Evolutionary conservation across 2,888 invertebrate species (phyloP).

Genomic region (Drosophila siamana): DNA sequence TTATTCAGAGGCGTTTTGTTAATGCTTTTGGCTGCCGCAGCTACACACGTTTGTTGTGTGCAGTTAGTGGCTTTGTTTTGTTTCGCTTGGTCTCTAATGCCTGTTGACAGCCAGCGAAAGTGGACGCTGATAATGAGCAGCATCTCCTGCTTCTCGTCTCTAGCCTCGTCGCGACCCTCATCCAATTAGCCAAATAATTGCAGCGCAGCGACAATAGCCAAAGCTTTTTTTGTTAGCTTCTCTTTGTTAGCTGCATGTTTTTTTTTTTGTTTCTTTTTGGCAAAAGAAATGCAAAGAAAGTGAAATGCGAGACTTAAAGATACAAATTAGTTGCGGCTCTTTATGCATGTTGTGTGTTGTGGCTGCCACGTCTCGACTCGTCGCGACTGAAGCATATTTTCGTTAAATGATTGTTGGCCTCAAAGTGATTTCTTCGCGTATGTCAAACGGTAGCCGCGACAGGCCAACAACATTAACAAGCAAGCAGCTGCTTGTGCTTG

Average conservation of each 20-base stretch:
- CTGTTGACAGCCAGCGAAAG: conserved; percentile 72
- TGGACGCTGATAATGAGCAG: conserved; percentile 62
- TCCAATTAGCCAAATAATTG: conserved; percentile 67
- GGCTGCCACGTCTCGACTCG: not conserved
- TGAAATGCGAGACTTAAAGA: conserved; percentile 30
- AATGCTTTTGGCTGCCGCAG: conserved; percentile 12
- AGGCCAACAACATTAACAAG: conserved; percentile 35
- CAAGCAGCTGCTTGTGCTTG: conserved; percentile 58
- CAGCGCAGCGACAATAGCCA: conserved; percentile 18
- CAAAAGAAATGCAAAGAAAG: conserved; percentile 39
- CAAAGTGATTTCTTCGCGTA: conserved; percentile 30
- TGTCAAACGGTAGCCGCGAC: conserved; percentile 36
- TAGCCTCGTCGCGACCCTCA: not conserved
- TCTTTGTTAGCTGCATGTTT: not conserved
- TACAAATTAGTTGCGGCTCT: conserved; percentile 17
- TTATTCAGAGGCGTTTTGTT: conserved; percentile 76
- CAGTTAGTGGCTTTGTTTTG: conserved; percentile 35
- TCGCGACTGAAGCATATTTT: conserved; percentile 17
- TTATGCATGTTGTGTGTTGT: not conserved
- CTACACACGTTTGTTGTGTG: conserved; percentile 46
- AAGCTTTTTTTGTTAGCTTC: conserved; percentile 19
- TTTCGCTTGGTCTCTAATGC: conserved; percentile 65
- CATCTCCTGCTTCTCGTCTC: not conserved
- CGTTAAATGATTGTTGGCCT: conserved; percentile 22
- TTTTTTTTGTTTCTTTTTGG: not conserved